These are phyloP conservation scores for Pristionchus arcanus DNA, from an alignment of 2,888 invertebrate genomes.

Conservation along the genomic window DNA sequence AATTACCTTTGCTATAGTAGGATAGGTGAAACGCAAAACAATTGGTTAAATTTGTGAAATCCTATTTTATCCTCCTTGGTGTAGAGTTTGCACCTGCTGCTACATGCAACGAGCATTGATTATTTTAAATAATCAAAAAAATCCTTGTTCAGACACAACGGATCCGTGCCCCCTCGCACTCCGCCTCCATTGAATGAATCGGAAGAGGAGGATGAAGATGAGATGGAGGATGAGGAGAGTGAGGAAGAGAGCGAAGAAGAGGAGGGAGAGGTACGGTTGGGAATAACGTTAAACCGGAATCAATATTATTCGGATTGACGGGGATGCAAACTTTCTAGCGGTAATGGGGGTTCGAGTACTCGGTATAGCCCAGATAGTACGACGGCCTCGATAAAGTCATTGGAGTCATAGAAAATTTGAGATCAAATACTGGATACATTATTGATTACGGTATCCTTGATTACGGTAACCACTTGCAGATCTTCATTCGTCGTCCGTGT, in stretches of 20 bases:
- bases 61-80: no score
- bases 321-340: no score
- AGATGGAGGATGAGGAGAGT: conserved; percentile 72
- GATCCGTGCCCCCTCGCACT: conserved; percentile 71
- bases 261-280: conserved; percentile 50
- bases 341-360: background rate
- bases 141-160: conserved; percentile 62
- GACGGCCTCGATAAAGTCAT: no score
- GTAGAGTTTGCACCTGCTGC: no score
- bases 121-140: no score
- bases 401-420: no score
- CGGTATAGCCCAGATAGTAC: background rate
- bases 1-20: no score
- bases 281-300: no score
- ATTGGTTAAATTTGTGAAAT: no score
- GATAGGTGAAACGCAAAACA: no score
- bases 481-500: conserved; percentile 55
- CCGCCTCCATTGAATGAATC: conserved; percentile 70
- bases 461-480: conserved; percentile 4
- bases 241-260: conserved; percentile 63
- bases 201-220: conserved; percentile 72
- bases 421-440: background rate
- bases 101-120: no score
- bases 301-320: no score
- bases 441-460: background rate